phyloP scores from a whole-genome alignment of 2,113 vertebrate genomes.

The Dolichotis patagonum region DNA sequence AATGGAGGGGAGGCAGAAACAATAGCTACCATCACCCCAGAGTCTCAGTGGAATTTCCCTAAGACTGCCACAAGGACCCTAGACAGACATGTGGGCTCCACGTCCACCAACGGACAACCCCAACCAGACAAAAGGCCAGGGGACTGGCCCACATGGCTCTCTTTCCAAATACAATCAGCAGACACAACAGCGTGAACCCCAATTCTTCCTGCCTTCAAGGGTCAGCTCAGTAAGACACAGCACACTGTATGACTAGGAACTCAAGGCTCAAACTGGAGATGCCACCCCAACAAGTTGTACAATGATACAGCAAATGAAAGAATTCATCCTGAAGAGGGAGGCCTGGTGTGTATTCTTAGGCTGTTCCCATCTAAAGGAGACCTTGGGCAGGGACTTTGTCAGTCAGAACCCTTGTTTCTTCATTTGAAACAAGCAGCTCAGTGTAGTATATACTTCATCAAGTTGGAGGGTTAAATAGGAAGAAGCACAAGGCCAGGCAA shows the following conservation, averaged over 20 bases:
- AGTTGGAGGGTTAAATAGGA: not conserved
- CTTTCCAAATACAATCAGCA: not conserved
- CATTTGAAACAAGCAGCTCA: not conserved
- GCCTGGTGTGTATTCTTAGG: not conserved
- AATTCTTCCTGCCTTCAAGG: not conserved
- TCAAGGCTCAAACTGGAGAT: not conserved
- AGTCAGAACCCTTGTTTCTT: not conserved
- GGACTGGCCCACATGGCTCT: accelerated
- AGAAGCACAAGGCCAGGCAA: not conserved
- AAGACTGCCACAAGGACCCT: not conserved
- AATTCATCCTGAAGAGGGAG: too few species aligned
- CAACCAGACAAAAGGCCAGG: not conserved
- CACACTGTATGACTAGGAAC: not conserved
- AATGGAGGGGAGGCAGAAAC: not conserved
- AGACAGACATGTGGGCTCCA: not conserved
- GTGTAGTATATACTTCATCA: not conserved
- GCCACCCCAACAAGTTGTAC: not conserved
- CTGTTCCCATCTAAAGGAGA: not conserved
- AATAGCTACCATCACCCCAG: not conserved
- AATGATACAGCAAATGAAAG: not conserved
- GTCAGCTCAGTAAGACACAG: not conserved
- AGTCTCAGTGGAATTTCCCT: not conserved
- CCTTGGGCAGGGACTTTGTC: not conserved
- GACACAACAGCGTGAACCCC: not conserved
- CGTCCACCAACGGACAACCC: not conserved